Conservation (phyloP, 2,888 invertebrate genomes). For the Mesoligia furuncula region DNA sequence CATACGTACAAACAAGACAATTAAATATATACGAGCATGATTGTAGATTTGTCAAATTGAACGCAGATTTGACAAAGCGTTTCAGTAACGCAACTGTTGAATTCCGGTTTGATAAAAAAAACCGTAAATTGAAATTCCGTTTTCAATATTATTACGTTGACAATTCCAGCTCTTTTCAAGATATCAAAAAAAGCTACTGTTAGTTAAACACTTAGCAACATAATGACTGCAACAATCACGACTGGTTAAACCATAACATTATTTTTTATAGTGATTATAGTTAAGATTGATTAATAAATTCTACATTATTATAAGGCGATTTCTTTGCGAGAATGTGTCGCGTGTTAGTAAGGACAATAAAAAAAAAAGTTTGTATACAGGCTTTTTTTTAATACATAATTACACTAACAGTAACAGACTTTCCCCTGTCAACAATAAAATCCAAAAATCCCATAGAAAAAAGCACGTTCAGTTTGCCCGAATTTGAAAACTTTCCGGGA, state of each 20-base stretch:
- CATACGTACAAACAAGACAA: background rate
- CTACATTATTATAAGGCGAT: slow-evolving; percentile 16
- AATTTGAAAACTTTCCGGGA: background rate
- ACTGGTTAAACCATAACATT: slow-evolving; percentile 36
- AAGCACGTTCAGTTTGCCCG: background rate
- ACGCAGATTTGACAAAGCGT: slow-evolving; percentile 2
- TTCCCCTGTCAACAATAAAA: background rate
- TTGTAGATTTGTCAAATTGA: slow-evolving; percentile 6
- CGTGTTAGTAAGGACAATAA: background rate
- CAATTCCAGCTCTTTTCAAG: background rate
- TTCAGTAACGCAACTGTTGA: slow-evolving; percentile 8
- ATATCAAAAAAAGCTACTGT: slow-evolving; percentile 3
- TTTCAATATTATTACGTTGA: background rate
- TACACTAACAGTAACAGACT: too few species aligned
- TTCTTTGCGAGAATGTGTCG: slow-evolving; percentile 22
- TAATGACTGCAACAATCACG: slow-evolving; percentile 19
- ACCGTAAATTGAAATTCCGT: background rate
- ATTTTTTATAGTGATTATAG: slow-evolving; percentile 32
- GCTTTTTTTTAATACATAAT: background rate
- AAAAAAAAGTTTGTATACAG: background rate
- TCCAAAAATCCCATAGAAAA: background rate
- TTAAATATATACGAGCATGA: background rate
- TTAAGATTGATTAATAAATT: slow-evolving; percentile 48
- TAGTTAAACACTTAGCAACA: slow-evolving; percentile 31
- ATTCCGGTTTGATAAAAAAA: slow-evolving; percentile 9